A percentile compares a stretch with the other conserved stretches of the same genome.
These are phyloP conservation scores for Eutrigla gurnardus DNA, from an alignment of 2,797 vertebrate species.

Conservation along the genomic window DNA sequence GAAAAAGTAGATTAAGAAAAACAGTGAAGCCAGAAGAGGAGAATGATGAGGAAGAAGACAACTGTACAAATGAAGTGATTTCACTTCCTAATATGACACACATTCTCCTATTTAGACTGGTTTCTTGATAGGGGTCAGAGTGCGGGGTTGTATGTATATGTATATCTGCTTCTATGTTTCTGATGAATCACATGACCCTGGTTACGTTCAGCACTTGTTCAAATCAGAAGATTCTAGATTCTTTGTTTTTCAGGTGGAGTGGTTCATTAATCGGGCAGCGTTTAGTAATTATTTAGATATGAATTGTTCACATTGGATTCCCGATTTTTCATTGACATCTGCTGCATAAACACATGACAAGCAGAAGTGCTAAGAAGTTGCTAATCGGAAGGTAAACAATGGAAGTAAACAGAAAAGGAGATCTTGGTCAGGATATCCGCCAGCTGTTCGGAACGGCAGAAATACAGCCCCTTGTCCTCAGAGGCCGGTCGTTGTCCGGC, in stretches of 20 bases:
- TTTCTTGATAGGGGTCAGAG: neutral
- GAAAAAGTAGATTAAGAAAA: neutral
- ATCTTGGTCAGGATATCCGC: too few species aligned
- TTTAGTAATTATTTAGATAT: slow-evolving; percentile 15
- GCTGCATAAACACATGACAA: neutral
- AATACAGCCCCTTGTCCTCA: too few species aligned
- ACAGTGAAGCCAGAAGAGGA: neutral
- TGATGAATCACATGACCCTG: neutral
- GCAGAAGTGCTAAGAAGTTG: neutral
- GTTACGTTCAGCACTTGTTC: slow-evolving; percentile 20
- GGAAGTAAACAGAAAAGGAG: too few species aligned
- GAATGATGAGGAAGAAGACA: neutral
- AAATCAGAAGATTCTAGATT: slow-evolving; percentile 14
- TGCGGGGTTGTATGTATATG: neutral
- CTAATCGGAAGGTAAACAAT: too few species aligned
- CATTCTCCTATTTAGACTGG: neutral
- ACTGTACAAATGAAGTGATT: neutral
- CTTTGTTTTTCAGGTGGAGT: slow-evolving; percentile 32
- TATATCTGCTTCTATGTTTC: neutral
- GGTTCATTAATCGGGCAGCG: neutral
- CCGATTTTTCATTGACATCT: too few species aligned
- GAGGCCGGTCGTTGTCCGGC: too few species aligned
- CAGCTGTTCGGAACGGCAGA: too few species aligned
- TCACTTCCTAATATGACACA: neutral
- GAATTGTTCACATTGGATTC: slow-evolving; percentile 1